Evolutionary conservation across 1,140 invertebrate genomes (phyloP).

Genomic region (Sarcophaga peregrina): DNA sequence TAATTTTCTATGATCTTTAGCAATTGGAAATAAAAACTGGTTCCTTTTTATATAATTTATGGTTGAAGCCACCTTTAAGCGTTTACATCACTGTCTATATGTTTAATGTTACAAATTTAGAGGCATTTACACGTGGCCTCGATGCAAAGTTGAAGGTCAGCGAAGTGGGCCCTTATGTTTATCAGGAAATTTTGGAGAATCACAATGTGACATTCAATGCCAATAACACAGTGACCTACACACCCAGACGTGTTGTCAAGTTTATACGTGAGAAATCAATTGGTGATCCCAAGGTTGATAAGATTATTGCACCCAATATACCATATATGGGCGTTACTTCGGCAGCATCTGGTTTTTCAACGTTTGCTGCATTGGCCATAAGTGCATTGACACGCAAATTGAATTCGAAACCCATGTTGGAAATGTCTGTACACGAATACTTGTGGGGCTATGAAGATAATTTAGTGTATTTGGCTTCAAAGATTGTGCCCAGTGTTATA

Average conservation of each 20-base stretch:
- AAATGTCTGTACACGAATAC: constrained; percentile 78
- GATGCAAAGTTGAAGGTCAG: constrained; percentile 76
- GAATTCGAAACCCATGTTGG: constrained; percentile 76
- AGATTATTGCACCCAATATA: constrained; percentile 80
- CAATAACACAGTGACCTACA: constrained; percentile 82
- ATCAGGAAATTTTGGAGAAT: constrained; percentile 80
- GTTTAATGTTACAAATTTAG: constrained; percentile 86
- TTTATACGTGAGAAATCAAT: constrained; percentile 78
- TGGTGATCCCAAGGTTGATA: constrained; percentile 73
- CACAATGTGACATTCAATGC: constrained; percentile 75
- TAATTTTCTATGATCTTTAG: constrained; percentile 60
- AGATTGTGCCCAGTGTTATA: constrained; percentile 77
- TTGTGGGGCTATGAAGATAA: constrained; percentile 89
- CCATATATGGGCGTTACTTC: constrained; percentile 74
- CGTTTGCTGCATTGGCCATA: constrained; percentile 69
- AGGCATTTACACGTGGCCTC: constrained; percentile 75
- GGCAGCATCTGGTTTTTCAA: constrained; percentile 53
- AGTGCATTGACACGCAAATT: constrained; percentile 72
- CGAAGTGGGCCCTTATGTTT: constrained; percentile 88
- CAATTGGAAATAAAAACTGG: constrained; percentile 70
- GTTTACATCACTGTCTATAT: constrained; percentile 81
- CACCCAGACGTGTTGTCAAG: constrained; percentile 74
- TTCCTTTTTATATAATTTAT: constrained; percentile 73
- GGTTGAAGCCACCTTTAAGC: constrained; percentile 77
- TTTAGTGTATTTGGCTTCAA: constrained; percentile 76